Conservation (phyloP, 1,140 invertebrate species). For the Cydia splendana region DNA sequence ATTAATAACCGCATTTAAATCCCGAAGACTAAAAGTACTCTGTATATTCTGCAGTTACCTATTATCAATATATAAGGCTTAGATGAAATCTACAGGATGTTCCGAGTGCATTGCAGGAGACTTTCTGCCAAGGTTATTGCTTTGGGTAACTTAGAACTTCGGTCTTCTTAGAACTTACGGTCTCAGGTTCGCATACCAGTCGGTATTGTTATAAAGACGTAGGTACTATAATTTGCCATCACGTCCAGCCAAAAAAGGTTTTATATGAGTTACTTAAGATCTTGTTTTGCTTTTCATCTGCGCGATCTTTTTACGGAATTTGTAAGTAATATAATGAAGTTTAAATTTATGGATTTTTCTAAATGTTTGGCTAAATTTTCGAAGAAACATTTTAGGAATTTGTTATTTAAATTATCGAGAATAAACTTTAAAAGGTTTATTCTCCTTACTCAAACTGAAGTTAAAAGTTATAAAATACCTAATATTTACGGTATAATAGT, state of each 20-base stretch:
- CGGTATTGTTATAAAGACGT: not conserved
- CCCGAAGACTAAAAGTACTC: too few relatives aligned
- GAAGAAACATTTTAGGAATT: too few relatives aligned
- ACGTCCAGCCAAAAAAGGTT: not conserved
- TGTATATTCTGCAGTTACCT: too few relatives aligned
- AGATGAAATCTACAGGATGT: not conserved
- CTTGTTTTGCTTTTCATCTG: not conserved
- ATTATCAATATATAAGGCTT: too few relatives aligned
- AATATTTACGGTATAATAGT: too few relatives aligned
- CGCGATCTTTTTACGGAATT: not conserved
- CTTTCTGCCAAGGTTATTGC: not conserved
- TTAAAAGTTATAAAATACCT: too few relatives aligned
- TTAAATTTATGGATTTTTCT: too few relatives aligned
- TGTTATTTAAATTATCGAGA: too few relatives aligned
- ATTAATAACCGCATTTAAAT: too few relatives aligned
- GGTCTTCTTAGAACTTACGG: not conserved
- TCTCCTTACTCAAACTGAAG: too few relatives aligned
- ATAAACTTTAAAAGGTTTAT: too few relatives aligned
- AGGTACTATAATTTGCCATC: not conserved
- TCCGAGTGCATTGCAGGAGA: not conserved
- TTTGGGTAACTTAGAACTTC: not conserved
- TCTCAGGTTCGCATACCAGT: slow-evolving; percentile 7
- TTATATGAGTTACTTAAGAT: not conserved
- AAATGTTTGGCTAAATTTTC: too few relatives aligned
- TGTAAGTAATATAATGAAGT: not conserved